These are phyloP conservation scores for Aphyosemion australe DNA, from an alignment of 2,113 vertebrate genomes.

Conservation along the genomic window DNA sequence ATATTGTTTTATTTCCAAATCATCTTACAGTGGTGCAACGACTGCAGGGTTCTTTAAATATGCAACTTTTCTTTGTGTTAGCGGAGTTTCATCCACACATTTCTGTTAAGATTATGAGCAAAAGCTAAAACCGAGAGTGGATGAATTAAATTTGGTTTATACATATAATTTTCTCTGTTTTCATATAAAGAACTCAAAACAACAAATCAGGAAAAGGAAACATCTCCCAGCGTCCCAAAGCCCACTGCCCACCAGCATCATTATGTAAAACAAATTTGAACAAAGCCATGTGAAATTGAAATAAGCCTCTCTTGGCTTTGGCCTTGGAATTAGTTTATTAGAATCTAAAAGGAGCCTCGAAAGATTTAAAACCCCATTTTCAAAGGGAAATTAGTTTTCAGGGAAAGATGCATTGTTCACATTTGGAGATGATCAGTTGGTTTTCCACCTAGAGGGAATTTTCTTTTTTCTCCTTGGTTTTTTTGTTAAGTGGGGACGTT, in stretches of 20 bases:
- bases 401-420: conserved; percentile 59
- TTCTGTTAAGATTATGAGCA: conserved; percentile 20
- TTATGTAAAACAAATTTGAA: conserved; percentile 76
- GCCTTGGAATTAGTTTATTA: conserved; percentile 74
- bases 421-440: conserved; percentile 62
- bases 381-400: conserved; percentile 70
- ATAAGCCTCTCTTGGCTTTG: conserved; percentile 53
- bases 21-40: conserved; percentile 19
- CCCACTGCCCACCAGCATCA: conserved; percentile 44
- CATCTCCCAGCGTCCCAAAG: conserved; percentile 2
- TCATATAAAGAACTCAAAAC: conserved; percentile 36
- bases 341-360: conserved; percentile 71
- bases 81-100: not conserved
- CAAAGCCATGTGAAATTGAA: conserved; percentile 72
- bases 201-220: conserved; percentile 52
- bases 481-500: conserved; percentile 28
- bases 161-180: not conserved
- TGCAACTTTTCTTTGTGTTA: not conserved
- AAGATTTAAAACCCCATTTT: conserved; percentile 76
- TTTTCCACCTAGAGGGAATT: conserved; percentile 48
- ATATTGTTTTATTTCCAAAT: conserved; percentile 27
- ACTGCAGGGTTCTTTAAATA: conserved; percentile 15
- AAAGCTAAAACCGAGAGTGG: not conserved
- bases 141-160: not conserved
- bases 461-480: conserved; percentile 10